These are phyloP conservation scores for Hephaestus fuliginosus DNA, from an alignment of 2,797 vertebrate genomes.

Conservation along the genomic window DNA sequence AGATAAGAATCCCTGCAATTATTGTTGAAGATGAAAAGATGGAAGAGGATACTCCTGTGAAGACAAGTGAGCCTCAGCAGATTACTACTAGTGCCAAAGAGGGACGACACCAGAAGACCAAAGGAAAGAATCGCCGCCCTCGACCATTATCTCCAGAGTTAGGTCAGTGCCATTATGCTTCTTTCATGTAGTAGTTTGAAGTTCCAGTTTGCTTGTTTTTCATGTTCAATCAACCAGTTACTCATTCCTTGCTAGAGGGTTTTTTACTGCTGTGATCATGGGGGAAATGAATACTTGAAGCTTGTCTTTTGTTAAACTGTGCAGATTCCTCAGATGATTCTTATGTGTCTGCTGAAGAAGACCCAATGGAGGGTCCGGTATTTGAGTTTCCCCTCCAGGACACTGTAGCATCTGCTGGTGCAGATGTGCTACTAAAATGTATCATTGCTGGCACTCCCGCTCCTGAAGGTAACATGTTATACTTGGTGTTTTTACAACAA, in stretches of 20 bases:
- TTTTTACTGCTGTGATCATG: slow-evolving; percentile 10
- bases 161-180: slow-evolving; percentile 81
- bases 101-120: slow-evolving; percentile 84
- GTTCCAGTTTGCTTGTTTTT: slow-evolving; percentile 19
- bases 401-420: slow-evolving; percentile 85
- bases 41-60: slow-evolving; percentile 66
- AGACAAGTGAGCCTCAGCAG: slow-evolving; percentile 63
- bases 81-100: slow-evolving; percentile 62
- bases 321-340: slow-evolving; percentile 98
- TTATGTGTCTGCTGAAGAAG: slow-evolving; percentile 96
- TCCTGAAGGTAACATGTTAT: slow-evolving; percentile 88
- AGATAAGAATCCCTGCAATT: slow-evolving; percentile 83
- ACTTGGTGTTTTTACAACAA: background rate
- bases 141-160: slow-evolving; percentile 94
- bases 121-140: slow-evolving; percentile 90
- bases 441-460: slow-evolving; percentile 92
- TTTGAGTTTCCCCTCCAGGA: slow-evolving; percentile 95
- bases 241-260: background rate
- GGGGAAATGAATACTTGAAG: background rate
- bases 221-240: slow-evolving; percentile 14
- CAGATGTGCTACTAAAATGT: slow-evolving; percentile 92
- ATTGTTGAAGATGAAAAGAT: slow-evolving; percentile 85
- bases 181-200: slow-evolving; percentile 17
- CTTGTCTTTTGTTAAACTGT: slow-evolving; percentile 51
- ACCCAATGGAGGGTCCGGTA: slow-evolving; percentile 93